phyloP scores from a whole-genome alignment of 2,888 invertebrate genomes.

The Dascillus cervinus region DNA sequence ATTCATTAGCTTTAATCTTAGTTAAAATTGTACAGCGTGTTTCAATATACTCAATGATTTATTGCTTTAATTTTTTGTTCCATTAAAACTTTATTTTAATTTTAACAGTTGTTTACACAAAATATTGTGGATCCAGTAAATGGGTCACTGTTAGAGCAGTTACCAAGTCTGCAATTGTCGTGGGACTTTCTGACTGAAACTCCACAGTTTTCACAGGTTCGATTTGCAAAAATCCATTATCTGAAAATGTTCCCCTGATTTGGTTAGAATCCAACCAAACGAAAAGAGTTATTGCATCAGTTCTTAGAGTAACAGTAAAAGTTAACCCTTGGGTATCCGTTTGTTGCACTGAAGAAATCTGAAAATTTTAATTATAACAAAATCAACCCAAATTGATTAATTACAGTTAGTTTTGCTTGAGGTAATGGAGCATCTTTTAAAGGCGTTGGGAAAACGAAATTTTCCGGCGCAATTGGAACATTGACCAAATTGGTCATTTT shows the following conservation, averaged over 20 bases:
- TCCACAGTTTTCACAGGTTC: conserved; percentile 22
- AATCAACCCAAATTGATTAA: conserved; percentile 1
- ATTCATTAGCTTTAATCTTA: too few species aligned
- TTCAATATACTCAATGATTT: too few species aligned
- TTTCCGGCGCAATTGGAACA: conserved; percentile 49
- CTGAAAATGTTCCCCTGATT: conserved; percentile 58
- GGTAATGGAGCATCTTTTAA: conserved; percentile 51
- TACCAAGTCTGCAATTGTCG: conserved; percentile 21
- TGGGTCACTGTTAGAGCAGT: conserved; percentile 28
- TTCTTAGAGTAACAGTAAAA: conserved; percentile 37
- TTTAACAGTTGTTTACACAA: too few species aligned
- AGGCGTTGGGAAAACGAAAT: conserved; percentile 58
- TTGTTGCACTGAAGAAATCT: conserved; percentile 24
- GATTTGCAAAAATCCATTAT: conserved; percentile 60
- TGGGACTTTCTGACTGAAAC: conserved; percentile 24
- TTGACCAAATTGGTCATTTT: conserved; percentile 45
- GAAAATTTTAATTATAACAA: conserved; percentile 7
- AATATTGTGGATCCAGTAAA: conserved; percentile 20
- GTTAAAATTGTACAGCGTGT: too few species aligned
- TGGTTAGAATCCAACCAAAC: conserved; percentile 58
- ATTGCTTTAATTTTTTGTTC: too few species aligned
- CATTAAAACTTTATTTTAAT: too few species aligned
- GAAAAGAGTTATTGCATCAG: conserved; percentile 55
- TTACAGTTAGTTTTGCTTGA: conserved; percentile 41
- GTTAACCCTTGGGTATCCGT: conserved; percentile 18